Evolutionary conservation across 2,888 invertebrate species (phyloP), one percentile per base, ranked within the genome.

Genomic region (Mythimna impura): DNA sequence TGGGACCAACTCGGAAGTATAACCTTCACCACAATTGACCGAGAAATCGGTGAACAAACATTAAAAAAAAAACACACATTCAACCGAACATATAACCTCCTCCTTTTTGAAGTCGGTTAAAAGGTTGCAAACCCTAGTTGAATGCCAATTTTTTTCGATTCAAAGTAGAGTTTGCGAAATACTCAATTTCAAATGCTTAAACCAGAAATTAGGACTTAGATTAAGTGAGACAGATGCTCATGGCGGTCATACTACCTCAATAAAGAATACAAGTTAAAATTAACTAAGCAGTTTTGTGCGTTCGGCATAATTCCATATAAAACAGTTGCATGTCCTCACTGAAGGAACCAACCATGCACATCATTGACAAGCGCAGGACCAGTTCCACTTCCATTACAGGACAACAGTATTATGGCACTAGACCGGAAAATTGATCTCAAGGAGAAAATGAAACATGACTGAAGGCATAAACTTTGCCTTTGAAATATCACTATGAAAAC

Each of bases 381-480:
- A 62, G 65, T 75, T 65, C 20, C 65, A 62, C 61, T 75, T 65
- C 20, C n/a, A 72, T 60, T 58, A 67, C 25, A 62, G 55, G 12
- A 63, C 57, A 57, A 62, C 20, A 80, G 61, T 62, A 73, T 57
- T 50, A 43, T 67, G 12, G 63, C 80, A 67, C 60, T 57, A n/a
- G 60, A 50, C 10, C 43, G 61, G 52, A 62, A 76, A 76, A 65
- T 65, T 52, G 17, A 10, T 17, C 34, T n/a, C 17, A 10, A 17
- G 43, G 47, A 22, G 30, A 75, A 64, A 57, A 80, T 80, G 7
- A n/a, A 78, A 65, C 81, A 75, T 57, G 68, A 68, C 60, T 63
- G 67, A 30, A 1, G 50, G 47, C 20, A 17, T 9, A n/a, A 2
- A 30, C 54, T n/a, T 12, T n/a, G 36, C 22, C n/a, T 52, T 25